Conservation (phyloP, 2,797 vertebrate species). For the Kryptolebias ocellatus region DNA sequence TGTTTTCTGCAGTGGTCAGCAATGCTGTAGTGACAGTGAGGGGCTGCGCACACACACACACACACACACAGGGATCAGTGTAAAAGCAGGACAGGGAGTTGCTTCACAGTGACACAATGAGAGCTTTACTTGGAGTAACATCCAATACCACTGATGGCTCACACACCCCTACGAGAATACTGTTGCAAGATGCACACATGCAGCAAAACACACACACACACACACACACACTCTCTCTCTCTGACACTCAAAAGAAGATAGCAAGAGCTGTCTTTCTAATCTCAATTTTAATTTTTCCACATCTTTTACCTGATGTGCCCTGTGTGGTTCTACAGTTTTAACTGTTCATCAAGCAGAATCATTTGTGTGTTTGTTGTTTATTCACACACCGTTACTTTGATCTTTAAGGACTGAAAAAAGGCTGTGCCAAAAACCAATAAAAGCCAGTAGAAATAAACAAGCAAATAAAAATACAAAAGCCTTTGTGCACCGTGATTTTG, state of each 20-base stretch:
- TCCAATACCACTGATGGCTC: conserved; percentile 19
- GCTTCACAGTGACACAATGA: conserved; percentile 69
- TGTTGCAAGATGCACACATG: conserved; percentile 37
- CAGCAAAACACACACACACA: not conserved
- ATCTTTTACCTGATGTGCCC: conserved; percentile 5
- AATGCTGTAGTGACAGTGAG: conserved; percentile 95
- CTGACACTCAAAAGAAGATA: conserved; percentile 30
- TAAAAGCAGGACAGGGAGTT: conserved; percentile 57
- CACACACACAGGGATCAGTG: conserved; percentile 43
- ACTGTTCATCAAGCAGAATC: not conserved
- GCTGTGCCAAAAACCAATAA: not conserved
- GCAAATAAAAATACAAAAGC: too few relatives aligned
- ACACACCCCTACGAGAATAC: conserved; percentile 20
- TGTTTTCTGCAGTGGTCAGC: conserved; percentile 97
- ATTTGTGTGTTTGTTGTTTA: not conserved
- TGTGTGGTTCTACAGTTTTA: not conserved
- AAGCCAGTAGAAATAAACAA: not conserved
- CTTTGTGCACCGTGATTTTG: too few relatives aligned
- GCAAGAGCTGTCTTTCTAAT: not conserved
- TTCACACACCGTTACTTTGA: not conserved
- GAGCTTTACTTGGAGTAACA: conserved; percentile 59
- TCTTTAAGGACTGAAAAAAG: not conserved
- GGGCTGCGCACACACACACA: conserved; percentile 81
- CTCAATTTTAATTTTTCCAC: not conserved
- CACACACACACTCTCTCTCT: not conserved